These are phyloP conservation scores for Tragelaphus strepsiceros DNA, from an alignment of 2,113 vertebrate genomes.

Conservation along the genomic window DNA sequence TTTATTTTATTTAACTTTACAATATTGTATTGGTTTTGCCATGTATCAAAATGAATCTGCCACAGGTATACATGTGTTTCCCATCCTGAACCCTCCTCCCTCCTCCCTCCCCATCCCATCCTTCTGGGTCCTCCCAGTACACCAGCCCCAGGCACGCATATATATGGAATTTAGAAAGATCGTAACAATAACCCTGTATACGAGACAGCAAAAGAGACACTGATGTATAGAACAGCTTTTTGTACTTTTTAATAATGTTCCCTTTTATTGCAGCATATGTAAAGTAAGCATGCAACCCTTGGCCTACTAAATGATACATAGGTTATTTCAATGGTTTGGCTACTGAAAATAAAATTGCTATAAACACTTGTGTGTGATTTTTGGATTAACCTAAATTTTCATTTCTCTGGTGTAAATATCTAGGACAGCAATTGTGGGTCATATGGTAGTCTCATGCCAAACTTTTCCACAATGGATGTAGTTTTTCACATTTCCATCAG, in stretches of 20 bases:
- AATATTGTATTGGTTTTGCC: no score
- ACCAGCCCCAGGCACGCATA: no score
- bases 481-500: not conserved
- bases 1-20: no score
- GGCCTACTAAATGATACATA: not conserved
- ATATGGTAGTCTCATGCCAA: not conserved
- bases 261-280: not conserved
- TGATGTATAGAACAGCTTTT: no score
- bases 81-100: no score
- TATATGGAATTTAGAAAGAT: no score
- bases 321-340: not conserved
- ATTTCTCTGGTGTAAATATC: not conserved
- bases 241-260: not conserved
- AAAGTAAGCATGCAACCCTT: not conserved
- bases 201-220: no score
- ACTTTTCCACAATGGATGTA: not conserved
- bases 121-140: no score
- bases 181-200: no score
- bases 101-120: no score
- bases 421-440: not conserved
- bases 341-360: not conserved
- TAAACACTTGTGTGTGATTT: not conserved
- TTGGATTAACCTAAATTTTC: not conserved
- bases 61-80: no score
- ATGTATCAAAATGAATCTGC: no score